Evolutionary conservation across 1,140 invertebrate genomes (phyloP), one percentile per base, ranked within the genome.

Genomic region (Papilio polyxenes): DNA sequence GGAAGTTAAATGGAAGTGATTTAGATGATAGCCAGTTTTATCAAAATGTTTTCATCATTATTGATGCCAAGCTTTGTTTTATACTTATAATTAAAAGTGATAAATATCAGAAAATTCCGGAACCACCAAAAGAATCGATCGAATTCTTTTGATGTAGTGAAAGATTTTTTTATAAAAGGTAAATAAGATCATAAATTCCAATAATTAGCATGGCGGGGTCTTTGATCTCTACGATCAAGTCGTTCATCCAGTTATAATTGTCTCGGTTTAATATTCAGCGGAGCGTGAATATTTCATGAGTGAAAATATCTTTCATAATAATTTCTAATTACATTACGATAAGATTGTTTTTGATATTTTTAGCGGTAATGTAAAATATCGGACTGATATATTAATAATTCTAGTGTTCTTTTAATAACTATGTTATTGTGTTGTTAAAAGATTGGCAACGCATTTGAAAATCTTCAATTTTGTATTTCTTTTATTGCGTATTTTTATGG

Each of bases 271-370:
- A 69, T 59, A 59, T 23, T 65, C 65, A 69, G 31, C 31, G 65
- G 65, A 37, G 65, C 11, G 65, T 69, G 81, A 87, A 89, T 89
- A 89, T 88, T 87, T 85, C 83, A 89, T 87, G 77, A 87, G 87
- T 82, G 86, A 88, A 88, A 88, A 82, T 85, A 83, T 75, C 62
- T 77, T 82, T 84, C 62, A 49, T 51, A 53, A 17, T 20, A 44
- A 31, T 83, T 77, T 53, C n/a, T 59, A 82, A 69, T 31, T 65
- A 13, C 7, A 37, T 69, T 69, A 15, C 13, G 23, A 37, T 59
- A 59, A 20, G 17, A n/a, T 20, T n/a, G 17, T 59, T 59, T 59
- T 59, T 44, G 4, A 6, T 6, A 44, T 44, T 44, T 44, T 44
- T 7, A 44, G 40, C 7, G 40, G 40, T 44, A 44, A 44, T 44